These are phyloP conservation scores for Ctenochaetus hawaiiensis DNA, from an alignment of 2,797 vertebrate species.

Conservation along the genomic window DNA sequence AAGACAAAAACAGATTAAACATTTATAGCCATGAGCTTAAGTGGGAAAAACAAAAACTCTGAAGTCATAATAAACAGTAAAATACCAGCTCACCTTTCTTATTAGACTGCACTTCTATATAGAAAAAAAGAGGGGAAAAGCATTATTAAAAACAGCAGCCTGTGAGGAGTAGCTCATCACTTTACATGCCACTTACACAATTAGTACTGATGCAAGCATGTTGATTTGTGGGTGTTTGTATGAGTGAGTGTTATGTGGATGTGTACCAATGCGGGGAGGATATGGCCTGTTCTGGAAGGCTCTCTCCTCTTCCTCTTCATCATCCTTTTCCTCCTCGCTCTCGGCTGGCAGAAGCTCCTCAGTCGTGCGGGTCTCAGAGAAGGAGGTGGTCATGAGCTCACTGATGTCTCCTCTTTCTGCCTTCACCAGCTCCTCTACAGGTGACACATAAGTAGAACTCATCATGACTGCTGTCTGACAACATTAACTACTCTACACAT, in stretches of 20 bases:
- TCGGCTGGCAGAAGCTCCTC: slow-evolving; percentile 87
- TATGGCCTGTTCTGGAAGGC: slow-evolving; percentile 87
- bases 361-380: slow-evolving; percentile 88
- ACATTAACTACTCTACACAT: neutral
- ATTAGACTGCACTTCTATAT: slow-evolving; percentile 84
- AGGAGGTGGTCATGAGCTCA: slow-evolving; percentile 88
- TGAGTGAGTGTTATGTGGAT: neutral
- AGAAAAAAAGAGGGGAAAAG: slow-evolving; percentile 3
- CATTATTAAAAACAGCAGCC: slow-evolving; percentile 27
- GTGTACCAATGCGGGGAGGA: slow-evolving; percentile 83
- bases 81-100: slow-evolving; percentile 85
- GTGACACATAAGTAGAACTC: neutral
- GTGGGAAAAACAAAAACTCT: neutral
- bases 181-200: neutral
- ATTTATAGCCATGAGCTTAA: slow-evolving; percentile 17
- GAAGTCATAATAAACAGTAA: neutral
- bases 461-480: neutral
- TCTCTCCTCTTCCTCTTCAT: slow-evolving; percentile 86
- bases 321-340: slow-evolving; percentile 87
- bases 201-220: neutral
- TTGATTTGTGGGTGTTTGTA: neutral
- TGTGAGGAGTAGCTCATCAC: neutral
- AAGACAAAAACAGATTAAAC: slow-evolving; percentile 35
- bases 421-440: slow-evolving; percentile 84
- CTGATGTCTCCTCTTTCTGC: slow-evolving; percentile 86